These are phyloP conservation scores for Brevimyrus niger DNA, from an alignment of 2,113 vertebrate genomes.

Conservation along the genomic window DNA sequence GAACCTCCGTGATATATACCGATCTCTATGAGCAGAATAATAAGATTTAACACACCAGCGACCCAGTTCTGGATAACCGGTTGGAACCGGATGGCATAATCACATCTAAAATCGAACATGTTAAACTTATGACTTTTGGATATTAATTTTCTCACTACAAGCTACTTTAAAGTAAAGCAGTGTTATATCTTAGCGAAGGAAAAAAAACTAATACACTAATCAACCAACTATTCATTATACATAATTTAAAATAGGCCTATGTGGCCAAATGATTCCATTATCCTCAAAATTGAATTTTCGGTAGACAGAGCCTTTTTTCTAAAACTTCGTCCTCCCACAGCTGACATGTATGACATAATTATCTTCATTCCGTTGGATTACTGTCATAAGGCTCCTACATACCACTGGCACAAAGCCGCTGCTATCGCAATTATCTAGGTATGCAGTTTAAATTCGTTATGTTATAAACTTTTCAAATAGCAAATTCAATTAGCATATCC, in stretches of 20 bases:
- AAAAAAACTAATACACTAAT: background rate
- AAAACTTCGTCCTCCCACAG: background rate
- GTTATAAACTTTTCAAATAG: background rate
- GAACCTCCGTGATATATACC: background rate
- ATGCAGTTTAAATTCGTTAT: background rate
- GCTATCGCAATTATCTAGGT: background rate
- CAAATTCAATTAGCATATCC: background rate
- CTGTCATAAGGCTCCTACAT: background rate
- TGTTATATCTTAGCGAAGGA: background rate
- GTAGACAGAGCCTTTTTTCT: background rate
- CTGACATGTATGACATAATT: background rate
- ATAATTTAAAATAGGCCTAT: background rate
- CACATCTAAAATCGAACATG: background rate
- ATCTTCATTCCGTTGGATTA: background rate
- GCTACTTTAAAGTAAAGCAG: background rate
- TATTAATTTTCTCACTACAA: background rate
- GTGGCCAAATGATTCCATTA: background rate
- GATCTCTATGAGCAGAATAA: background rate
- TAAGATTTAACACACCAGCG: background rate
- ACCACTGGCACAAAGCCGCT: background rate
- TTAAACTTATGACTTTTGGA: too few species aligned
- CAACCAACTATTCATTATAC: background rate
- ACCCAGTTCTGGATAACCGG: background rate
- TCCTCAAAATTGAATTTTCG: background rate
- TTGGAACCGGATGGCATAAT: background rate